A percentile compares a stretch with the other conserved stretches of the same genome.
These are phyloP conservation scores for Meriones psammophilus DNA, from an alignment of 2,797 vertebrate species.

Conservation along the genomic window DNA sequence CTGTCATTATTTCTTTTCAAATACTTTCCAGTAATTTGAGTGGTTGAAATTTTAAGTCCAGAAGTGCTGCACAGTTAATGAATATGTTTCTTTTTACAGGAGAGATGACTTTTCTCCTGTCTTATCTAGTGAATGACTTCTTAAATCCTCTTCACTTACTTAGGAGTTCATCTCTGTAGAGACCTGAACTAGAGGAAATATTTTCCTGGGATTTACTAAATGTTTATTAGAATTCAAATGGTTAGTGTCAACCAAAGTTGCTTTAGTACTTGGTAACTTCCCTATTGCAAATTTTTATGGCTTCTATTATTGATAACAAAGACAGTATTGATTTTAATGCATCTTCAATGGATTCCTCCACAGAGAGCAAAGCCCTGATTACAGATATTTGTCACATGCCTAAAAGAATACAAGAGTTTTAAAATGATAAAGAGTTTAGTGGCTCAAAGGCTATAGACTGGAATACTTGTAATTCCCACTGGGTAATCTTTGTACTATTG, in stretches of 20 bases:
- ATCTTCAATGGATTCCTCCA: conserved; percentile 40
- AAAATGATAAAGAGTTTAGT: conserved; percentile 52
- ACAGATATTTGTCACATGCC: conserved; percentile 3
- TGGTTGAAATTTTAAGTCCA: neutral
- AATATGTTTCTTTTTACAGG: neutral
- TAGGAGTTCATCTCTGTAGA: conserved; percentile 7
- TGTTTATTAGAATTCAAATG: conserved; percentile 24
- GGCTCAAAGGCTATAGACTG: neutral
- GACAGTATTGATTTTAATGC: neutral
- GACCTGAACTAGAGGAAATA: neutral
- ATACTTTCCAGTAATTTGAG: conserved; percentile 29
- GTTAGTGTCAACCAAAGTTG: neutral
- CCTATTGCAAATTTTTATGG: neutral
- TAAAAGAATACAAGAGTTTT: conserved; percentile 30
- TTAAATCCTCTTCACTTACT: neutral
- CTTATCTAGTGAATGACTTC: neutral
- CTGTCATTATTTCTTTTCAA: conserved; percentile 40
- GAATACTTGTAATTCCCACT: neutral
- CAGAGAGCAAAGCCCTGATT: neutral
- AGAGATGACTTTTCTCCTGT: neutral
- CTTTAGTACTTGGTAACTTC: neutral
- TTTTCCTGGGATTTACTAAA: conserved; percentile 17
- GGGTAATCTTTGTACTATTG: neutral
- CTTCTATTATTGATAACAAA: conserved; percentile 48
- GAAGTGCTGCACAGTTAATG: conserved; percentile 12